phyloP scores from a whole-genome alignment of 2,113 vertebrate species.

The Calidris pugnax region DNA sequence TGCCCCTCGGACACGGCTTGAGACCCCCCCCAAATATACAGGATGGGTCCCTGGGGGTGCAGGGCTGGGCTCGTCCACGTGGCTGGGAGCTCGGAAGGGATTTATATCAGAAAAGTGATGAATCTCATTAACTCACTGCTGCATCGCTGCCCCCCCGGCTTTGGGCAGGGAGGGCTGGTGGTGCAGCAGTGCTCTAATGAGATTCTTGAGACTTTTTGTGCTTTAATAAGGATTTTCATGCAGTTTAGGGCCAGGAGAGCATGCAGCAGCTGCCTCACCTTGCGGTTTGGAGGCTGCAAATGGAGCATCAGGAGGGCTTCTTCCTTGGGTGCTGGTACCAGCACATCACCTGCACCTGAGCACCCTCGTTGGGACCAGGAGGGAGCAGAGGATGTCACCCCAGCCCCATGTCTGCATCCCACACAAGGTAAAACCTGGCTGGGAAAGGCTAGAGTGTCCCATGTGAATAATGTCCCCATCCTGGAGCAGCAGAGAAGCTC shows the following conservation, averaged over 20 bases:
- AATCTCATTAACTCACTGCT: neutral
- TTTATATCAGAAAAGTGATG: neutral
- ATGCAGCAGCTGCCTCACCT: neutral
- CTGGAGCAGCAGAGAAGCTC: neutral
- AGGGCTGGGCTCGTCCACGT: neutral
- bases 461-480: fast-evolving
- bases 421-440: fast-evolving
- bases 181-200: neutral
- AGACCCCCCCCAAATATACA: neutral
- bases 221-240: neutral
- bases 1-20: fast-evolving
- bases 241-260: neutral
- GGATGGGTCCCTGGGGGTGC: neutral
- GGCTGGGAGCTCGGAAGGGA: neutral
- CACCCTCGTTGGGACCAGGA: fast-evolving
- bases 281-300: no score
- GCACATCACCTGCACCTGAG: fast-evolving
- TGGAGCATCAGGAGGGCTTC: neutral
- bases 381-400: neutral
- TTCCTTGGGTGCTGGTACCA: neutral
- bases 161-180: neutral
- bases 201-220: neutral
- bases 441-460: neutral
- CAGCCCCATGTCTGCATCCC: neutral
- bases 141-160: neutral